A percentile compares a stretch with the other conserved stretches of the same genome.
These are phyloP conservation scores for Umimayanthus chanpuru DNA, from an alignment of 92 coral and sea anemone species.

Conservation along the genomic window DNA sequence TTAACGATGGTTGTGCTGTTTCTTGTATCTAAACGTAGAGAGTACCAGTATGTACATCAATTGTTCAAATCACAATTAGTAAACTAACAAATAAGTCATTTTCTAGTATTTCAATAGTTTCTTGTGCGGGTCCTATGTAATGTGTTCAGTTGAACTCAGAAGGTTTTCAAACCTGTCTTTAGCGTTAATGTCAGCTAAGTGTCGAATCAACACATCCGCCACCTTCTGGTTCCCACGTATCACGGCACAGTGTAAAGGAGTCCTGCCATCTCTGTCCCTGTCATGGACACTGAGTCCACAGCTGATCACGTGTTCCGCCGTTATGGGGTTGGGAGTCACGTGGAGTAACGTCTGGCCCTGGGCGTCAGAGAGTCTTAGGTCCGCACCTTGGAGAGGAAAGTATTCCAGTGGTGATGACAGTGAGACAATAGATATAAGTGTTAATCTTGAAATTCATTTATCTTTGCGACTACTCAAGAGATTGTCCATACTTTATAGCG, in stretches of 20 bases:
- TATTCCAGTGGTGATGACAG: background rate
- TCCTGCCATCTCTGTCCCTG: constrained; percentile 27
- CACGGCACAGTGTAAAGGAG: constrained; percentile 30
- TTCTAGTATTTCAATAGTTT: no score
- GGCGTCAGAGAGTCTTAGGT: constrained; percentile 3
- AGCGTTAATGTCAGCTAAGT: constrained; percentile 12
- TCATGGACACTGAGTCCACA: constrained; percentile 19
- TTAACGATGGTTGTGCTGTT: no score
- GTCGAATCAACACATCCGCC: constrained; percentile 9
- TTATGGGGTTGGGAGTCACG: constrained; percentile 16
- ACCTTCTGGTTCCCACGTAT: constrained; percentile 9
- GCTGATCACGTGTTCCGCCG: constrained; percentile 13
- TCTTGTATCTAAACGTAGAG: no score
- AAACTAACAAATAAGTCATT: no score
- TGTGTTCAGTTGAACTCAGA: background rate
- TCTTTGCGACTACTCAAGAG: no score
- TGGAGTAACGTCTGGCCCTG: constrained; percentile 26
- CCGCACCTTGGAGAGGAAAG: constrained; percentile 22
- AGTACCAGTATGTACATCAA: no score
- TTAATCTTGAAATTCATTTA: background rate
- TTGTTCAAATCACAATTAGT: no score
- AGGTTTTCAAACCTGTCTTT: constrained; percentile 15
- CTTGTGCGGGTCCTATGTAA: background rate
- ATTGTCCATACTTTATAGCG: no score
- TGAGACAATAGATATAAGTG: background rate